Base-by-base conservation (phyloP, 2,113 vertebrate genomes). In the Oncorhynchus nerka region DNA sequence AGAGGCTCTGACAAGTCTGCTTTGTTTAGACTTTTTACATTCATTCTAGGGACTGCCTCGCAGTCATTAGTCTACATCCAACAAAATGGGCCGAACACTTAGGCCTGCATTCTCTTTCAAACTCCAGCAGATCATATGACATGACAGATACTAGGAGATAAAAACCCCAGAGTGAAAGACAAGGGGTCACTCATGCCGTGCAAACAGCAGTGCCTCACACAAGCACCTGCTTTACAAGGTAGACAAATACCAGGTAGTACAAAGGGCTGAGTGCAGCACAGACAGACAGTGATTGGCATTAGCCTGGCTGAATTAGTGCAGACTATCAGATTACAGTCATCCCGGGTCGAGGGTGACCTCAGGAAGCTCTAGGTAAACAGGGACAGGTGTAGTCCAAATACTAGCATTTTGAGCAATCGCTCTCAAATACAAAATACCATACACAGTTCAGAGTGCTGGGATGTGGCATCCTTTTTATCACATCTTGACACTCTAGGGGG, bases 241-340 rank as follows among this genome's bases (percentile, higher is more conserved):
- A 69, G 34, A 69, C 28, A 69, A 20, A 19, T 22, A 45, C 16
- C 32, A 45, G 24, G 61, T 11, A n/a, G 20, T 24, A 9, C n/a
- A 22, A 45, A 22, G 61, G 61, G 5, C 67, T 66, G 30, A 66
- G 26, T 15, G 9, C 39, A 45, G 39, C 39, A 45, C 9, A 45
- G 39, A 45, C 39, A 45, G 39, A 67, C 12, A 24, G 13, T 39
- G 72, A 83, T 79, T 85, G 76, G 4, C 73, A 15, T 51, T 28
- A 75, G n/a, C 64, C 51, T 55, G 51, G 15, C 51, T 72, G 71
- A 51, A 83, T 83, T 73, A 79, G n/a, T 12, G 22, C 11, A 69
- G 66, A 69, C 13, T 75, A 76, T 81, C 39, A 68, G 75, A 80
- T 78, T 74, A 80, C 73, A 77, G 28, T 6, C 24, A 13, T 67